Evolutionary conservation across 2,113 vertebrate genomes (phyloP), one percentile per base, ranked within the genome.

Genomic region (Aspidoscelis tigris): DNA sequence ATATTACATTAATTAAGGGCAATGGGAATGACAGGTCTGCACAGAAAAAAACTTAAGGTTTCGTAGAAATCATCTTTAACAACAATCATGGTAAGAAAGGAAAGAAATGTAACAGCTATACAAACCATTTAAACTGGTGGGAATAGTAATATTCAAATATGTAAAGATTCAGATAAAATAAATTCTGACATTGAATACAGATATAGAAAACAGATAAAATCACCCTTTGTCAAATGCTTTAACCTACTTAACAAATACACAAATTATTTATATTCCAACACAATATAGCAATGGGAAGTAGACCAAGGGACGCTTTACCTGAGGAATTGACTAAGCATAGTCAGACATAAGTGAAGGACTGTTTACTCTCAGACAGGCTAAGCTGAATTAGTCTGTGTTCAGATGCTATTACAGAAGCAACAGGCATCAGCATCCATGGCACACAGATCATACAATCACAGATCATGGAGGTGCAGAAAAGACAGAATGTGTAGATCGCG

Each of bases 1-100:
- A 68, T 87, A 68, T 77, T 93, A 81, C 44, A 86, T n/a, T 91
- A 93, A 92, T 94, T 91, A 94, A 89, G 86, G 85, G 66, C 85
- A 93, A 94, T 78, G 85, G 71, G 69, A 90, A 84, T 88, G 90
- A 89, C 89, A 86, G 79, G 18, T 39, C 41, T 88, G 33, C 83
- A 84, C 12, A 81, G 55, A 88, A 39, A 88, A 79, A 61, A 83
- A 77, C 61, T 79, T 43, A 90, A 84, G 84, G 86, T 90, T 90
- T 87, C 65, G 80, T 72, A 88, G 80, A 86, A 91, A 85, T 92
- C 85, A 85, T 89, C 90, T 75, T 89, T 84, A 68, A 9, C 9
- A 89, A 83, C 87, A 84, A 76, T 69, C 55, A n/a, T 39, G 84
- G 53, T 78, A 80, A 80, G 73, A 82, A 86, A 78, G 55, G 58